Base-by-base conservation (phyloP, 2,888 invertebrate genomes). In the Neoaliturus tenellus region DNA sequence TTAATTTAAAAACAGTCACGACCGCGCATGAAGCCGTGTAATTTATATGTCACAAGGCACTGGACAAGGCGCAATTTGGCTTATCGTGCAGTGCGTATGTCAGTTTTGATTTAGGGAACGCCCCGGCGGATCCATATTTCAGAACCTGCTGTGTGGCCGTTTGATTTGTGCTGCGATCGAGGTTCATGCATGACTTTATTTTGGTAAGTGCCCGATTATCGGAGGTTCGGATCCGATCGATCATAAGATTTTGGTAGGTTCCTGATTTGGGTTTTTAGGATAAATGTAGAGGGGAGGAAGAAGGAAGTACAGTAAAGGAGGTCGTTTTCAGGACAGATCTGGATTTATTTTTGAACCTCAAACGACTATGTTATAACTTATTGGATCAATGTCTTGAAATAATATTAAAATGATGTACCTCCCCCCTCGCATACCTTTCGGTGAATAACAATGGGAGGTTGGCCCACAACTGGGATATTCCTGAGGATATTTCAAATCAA, bases 1-100 rank as follows among this genome's bases (percentile, higher is more conserved):
- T 78, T 78, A 28, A 78, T 78, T 78, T 78, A 78, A 55, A 75
- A 78, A 55, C 78, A 55, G 78, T 78, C 78, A 78, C 78, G 78
- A 78, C 48, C 39, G 75, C 75, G 48, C 48, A n/a, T 75, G 75
- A 75, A 75, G 48, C 78, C 51, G 78, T 78, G 78, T 78, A 78
- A 78, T 78, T 78, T 78, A 78, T 78, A 78, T 78, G 78, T 78
- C 78, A 28, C 75, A 44, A 41, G 44, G 75, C 75, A 75, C 75
- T 28, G 55, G 48, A 55, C 78, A 78, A 78, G 78, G 78, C 78
- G 23, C 78, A 78, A 55, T 78, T 78, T 55, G 78, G 78, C 78
- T 78, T 78, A 78, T 78, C 78, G 55, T 78, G 78, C 78, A 8
- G 25, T 78, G 44, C 78, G 35, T 78, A 78, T 33, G 78, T 78